These are phyloP conservation scores for Scomber scombrus DNA, from an alignment of 2,113 vertebrate genomes.

Conservation along the genomic window DNA sequence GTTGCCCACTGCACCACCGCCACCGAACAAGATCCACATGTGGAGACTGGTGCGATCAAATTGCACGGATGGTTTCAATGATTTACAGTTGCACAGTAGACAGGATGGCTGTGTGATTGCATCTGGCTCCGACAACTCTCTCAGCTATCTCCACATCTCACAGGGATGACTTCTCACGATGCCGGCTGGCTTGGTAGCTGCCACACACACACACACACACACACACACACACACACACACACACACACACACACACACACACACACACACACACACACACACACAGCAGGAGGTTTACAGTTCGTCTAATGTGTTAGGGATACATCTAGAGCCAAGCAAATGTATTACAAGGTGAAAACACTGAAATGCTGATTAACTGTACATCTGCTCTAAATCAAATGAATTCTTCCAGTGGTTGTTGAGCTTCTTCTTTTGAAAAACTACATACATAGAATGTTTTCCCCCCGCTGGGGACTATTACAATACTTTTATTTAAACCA, in stretches of 20 bases:
- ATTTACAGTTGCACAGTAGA: conserved; percentile 51
- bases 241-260: too few species aligned
- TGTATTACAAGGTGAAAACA: conserved; percentile 4
- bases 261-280: too few species aligned
- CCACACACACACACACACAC: neutral
- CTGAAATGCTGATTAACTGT: conserved; percentile 39
- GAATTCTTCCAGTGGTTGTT: neutral
- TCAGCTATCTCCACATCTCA: conserved; percentile 17
- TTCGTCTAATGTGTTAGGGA: conserved; percentile 12
- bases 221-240: too few species aligned
- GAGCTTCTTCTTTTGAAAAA: neutral
- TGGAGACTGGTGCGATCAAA: conserved; percentile 2
- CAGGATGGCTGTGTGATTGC: conserved; percentile 60
- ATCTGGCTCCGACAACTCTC: conserved; percentile 54
- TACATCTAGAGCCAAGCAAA: conserved; percentile 33
- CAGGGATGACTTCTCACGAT: conserved; percentile 25
- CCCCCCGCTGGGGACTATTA: conserved; percentile 21
- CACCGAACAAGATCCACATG: conserved; percentile 49
- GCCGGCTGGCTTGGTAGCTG: conserved; percentile 20
- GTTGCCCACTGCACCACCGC: neutral
- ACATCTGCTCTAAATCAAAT: conserved; percentile 44
- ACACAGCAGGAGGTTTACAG: conserved; percentile 26
- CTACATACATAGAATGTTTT: conserved; percentile 23
- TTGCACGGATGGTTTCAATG: conserved; percentile 68
- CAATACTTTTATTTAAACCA: conserved; percentile 30